phyloP scores from a whole-genome alignment of 2,888 invertebrate species.

The Auanema freiburgensis region DNA sequence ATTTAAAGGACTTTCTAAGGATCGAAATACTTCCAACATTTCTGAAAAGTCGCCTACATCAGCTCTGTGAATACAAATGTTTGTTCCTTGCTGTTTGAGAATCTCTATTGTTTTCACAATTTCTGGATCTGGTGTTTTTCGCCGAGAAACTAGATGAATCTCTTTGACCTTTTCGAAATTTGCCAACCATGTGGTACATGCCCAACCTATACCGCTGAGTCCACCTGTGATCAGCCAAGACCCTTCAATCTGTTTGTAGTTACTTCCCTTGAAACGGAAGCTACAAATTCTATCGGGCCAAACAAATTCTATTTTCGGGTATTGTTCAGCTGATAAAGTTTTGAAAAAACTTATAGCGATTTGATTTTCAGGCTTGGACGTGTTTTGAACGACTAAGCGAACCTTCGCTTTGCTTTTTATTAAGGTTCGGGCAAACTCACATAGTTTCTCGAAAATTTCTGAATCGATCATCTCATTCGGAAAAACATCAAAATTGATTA shows the following conservation, averaged over 20 bases:
- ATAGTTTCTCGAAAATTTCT: conserved; percentile 10
- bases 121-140: conserved; percentile 32
- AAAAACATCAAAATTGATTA: neutral
- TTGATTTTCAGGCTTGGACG: conserved; percentile 21
- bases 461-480: neutral
- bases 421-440: conserved; percentile 19
- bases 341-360: conserved; percentile 39
- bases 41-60: conserved; percentile 33
- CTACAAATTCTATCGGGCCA: conserved; percentile 39
- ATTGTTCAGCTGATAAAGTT: conserved; percentile 38
- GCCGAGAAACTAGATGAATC: conserved; percentile 27
- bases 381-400: conserved; percentile 17
- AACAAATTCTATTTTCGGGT: conserved; percentile 26
- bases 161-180: conserved; percentile 29
- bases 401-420: conserved; percentile 17
- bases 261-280: conserved; percentile 19
- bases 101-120: conserved; percentile 19
- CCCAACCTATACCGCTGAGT: conserved; percentile 55
- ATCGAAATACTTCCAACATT: conserved; percentile 23
- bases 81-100: conserved; percentile 18
- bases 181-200: conserved; percentile 44
- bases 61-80: conserved; percentile 21
- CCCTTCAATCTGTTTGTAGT: conserved; percentile 17
- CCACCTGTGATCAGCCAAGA: conserved; percentile 58
- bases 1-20: conserved; percentile 28